Conservation (phyloP, 1,140 invertebrate species). For the Mizuhopecten yessoensis region DNA sequence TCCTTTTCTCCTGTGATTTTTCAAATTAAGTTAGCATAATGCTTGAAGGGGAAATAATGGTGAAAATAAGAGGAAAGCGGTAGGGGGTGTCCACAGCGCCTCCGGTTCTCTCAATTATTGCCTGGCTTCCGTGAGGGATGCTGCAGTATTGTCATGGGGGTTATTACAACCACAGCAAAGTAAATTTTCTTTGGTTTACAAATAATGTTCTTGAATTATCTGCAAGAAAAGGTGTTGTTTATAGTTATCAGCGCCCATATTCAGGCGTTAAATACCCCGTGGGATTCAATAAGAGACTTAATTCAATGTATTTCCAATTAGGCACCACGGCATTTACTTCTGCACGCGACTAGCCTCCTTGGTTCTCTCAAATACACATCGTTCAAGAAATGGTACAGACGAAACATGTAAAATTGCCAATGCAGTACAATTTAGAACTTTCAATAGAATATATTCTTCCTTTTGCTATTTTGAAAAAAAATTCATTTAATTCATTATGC, state of each 20-base stretch:
- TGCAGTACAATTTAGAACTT: background rate
- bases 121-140: background rate
- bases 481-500: background rate
- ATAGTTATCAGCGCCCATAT: background rate
- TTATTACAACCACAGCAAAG: constrained; percentile 37
- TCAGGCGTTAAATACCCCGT: background rate
- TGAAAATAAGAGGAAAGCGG: constrained; percentile 16
- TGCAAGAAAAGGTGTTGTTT: constrained; percentile 42
- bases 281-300: constrained; percentile 10
- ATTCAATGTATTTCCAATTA: constrained; percentile 1
- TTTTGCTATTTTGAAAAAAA: no score
- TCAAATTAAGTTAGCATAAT: constrained; percentile 35
- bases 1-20: constrained; percentile 18
- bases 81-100: background rate
- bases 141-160: background rate
- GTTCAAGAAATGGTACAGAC: background rate
- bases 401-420: background rate
- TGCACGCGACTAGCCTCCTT: constrained; percentile 17
- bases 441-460: no score
- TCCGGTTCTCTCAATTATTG: constrained; percentile 36
- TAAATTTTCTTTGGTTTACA: constrained; percentile 44
- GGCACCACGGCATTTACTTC: background rate
- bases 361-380: constrained; percentile 16
- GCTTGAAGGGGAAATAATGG: background rate
- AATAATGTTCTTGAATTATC: constrained; percentile 43